Evolutionary conservation across 1,140 invertebrate species (phyloP), one percentile per base, ranked within the genome.

Genomic region (Lucilia cuprina): DNA sequence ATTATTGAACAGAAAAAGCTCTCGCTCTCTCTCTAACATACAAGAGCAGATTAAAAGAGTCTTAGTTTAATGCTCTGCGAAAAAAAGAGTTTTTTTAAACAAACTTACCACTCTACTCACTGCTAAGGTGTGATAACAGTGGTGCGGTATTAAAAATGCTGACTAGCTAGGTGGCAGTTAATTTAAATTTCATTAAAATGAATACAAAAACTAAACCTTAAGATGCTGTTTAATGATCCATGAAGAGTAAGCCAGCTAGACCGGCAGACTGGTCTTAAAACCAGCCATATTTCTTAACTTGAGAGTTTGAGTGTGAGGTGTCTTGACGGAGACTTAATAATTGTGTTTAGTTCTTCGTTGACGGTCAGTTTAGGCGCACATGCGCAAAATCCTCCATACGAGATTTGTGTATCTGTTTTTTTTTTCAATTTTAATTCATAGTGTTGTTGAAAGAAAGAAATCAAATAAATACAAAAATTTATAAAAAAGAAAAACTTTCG

Each of bases 311-410:
- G 19, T 70, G 55, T 70, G 17, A 49, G 75, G 12, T 80, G 47
- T 80, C 77, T 50, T 19, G 10, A 13, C 77, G 5, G 77, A 80
- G 77, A 25, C 77, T 80, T 50, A 41, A 34, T 21, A 49, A 80
- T 49, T 49, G 41, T 49, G 41, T 85, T 90, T 89, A 90, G 89
- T 90, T 90, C 89, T 90, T 90, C 89, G 85, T 86, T 86, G 87
- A 83, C 89, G 88, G 88, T 90, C 89, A 89, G 87, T 90, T 90
- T 88, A 88, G 88, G 89, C 89, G 87, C 89, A 89, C 88, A 88
- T 87, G 88, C 88, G 89, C 89, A 89, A 30, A 74, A 84, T 70
- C 60, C 49, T 5, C 50, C 47, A 82, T 49, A 19, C 41, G 77
- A 77, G 35, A 77, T 21, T 35, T 55, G 50, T 55, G 50, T 55